Base-by-base conservation (phyloP, 2,113 vertebrate species). In the Dipodomys merriami region DNA sequence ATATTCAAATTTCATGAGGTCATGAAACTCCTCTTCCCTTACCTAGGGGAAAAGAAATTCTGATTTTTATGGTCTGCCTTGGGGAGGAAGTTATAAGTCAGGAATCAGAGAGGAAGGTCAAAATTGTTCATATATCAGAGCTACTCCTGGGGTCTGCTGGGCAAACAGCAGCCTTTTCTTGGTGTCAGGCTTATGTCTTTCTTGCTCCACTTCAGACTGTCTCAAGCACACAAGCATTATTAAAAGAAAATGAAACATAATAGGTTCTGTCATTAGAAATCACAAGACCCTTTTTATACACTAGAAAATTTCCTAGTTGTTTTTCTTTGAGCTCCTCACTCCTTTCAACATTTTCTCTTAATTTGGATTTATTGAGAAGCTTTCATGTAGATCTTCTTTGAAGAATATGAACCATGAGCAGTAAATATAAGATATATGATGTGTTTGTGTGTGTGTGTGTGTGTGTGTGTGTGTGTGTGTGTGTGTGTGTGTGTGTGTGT, bases 291-390 rank as follows among this genome's bases (percentile, higher is more conserved):
- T 72, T 68, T 88, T 89, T 69, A 74, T 64, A 86, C 60, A 33
- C 57, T 60, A 19, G 76, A 8, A 53, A 16, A 71, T 81, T 72
- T 89, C 30, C 60, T 64, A 35, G 7, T 2, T 5, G 29, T 44
- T 33, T 27, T 7, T 57, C 53, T 57, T 57, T 57, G 15, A 57
- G 53, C 53, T 57, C 53, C 15, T 57, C 53, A 57, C 35, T 74
- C 23, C 16, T 18, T 30, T 27, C n/a, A 27, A 76, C 60, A n/a
- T 87, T 87, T 77, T 44, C 72, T 23, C 57, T 86, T 78, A 64
- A 85, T 85, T 93, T 67, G 72, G 88, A 83, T 82, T 86, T 93
- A 64, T 33, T 46, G 49, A 90, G 33, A 9, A 22, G 19, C 39
- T 65, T 91, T 46, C n/a, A 6, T 49, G 13, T 89, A 44, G 33